Evolutionary conservation across 2,113 vertebrate species (phyloP).

Genomic region (Sitta europaea): DNA sequence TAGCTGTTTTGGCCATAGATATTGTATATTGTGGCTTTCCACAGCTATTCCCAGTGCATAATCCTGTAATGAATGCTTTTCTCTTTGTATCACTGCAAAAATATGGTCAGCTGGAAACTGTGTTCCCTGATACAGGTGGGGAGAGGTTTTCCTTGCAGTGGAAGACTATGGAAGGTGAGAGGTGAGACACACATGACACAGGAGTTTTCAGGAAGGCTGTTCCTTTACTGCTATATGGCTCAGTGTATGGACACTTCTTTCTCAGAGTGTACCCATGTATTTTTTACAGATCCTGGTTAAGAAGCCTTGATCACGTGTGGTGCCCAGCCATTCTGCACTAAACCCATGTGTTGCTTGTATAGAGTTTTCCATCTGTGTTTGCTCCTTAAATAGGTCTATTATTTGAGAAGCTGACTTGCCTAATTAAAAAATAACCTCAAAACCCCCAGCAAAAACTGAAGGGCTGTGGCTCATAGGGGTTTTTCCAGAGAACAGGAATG

Average conservation of each 20-base stretch:
- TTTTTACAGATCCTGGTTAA: not conserved
- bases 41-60: not conserved
- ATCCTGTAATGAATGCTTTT: not conserved
- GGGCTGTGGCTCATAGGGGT: not conserved
- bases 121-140: not conserved
- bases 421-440: not conserved
- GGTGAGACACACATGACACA: accelerated
- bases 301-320: not conserved
- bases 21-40: not conserved
- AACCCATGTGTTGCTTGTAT: not conserved
- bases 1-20: not conserved
- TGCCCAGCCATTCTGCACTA: not conserved
- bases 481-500: not conserved
- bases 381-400: not conserved
- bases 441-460: not conserved
- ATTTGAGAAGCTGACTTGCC: not conserved
- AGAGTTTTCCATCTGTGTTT: not conserved
- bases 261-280: not conserved
- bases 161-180: not conserved
- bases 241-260: not conserved
- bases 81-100: not conserved
- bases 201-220: not conserved
- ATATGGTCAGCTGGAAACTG: not conserved
- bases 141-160: not conserved
- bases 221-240: not conserved